Conservation (phyloP, 2,113 vertebrate species). For the Xenopus borealis region DNA sequence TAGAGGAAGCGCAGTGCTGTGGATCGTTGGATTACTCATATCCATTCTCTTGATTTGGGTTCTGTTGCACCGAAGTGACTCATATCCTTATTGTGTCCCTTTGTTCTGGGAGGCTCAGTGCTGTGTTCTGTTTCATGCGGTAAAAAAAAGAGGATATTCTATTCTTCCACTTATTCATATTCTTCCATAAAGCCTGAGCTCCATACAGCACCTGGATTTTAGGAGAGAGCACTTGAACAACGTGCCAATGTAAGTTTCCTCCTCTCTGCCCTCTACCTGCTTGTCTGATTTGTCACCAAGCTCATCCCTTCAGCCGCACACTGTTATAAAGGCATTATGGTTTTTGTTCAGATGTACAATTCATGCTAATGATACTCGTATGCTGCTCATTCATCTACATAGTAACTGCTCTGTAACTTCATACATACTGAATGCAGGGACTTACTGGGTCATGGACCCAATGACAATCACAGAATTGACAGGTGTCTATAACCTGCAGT, state of each 20-base stretch:
- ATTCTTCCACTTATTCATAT: background rate
- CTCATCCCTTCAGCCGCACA: no score
- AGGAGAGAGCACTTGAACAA: constrained; percentile 6
- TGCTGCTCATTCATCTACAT: no score
- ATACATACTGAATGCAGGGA: no score
- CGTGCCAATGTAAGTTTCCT: constrained; percentile 14
- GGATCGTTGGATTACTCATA: constrained; percentile 15
- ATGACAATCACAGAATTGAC: no score
- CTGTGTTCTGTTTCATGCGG: constrained; percentile 8
- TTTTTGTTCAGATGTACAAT: no score
- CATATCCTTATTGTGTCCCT: constrained; percentile 19
- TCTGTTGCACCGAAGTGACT: constrained; percentile 30
- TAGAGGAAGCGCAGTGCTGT: background rate
- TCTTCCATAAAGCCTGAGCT: background rate
- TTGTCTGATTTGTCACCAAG: no score
- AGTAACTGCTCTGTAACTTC: no score
- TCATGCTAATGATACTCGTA: no score
- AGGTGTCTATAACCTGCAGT: no score
- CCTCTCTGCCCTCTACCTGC: background rate
- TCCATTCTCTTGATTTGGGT: constrained; percentile 12
- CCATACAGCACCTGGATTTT: background rate
- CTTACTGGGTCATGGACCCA: no score
- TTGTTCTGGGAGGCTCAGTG: constrained; percentile 15
- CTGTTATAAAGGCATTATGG: no score
- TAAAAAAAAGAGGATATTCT: constrained; percentile 2